A percentile compares a stretch with the other conserved stretches of the same genome.
phyloP scores from a whole-genome alignment of 2,113 vertebrate genomes.

The Tragelaphus scriptus region DNA sequence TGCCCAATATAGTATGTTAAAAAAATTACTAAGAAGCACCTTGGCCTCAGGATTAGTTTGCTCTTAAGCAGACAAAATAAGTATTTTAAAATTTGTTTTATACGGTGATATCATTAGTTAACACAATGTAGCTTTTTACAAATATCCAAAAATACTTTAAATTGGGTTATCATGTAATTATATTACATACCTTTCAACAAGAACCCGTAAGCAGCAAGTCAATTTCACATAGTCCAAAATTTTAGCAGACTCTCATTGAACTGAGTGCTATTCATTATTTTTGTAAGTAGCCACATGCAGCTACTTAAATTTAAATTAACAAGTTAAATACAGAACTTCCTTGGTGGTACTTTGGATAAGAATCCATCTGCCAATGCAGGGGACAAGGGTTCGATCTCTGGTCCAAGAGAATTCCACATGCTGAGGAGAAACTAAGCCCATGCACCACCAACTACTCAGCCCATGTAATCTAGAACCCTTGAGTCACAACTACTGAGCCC shows the following conservation, averaged over 20 bases:
- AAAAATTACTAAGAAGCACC: not conserved
- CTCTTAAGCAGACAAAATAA: not conserved
- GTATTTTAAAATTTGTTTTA: slow-evolving; percentile 45
- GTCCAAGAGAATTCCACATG: not conserved
- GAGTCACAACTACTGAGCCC: not conserved
- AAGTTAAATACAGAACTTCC: not conserved
- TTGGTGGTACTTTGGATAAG: not conserved
- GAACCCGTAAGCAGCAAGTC: not conserved
- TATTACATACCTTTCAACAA: slow-evolving; percentile 11
- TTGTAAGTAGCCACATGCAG: not conserved
- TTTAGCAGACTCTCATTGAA: not conserved
- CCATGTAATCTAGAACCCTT: not conserved
- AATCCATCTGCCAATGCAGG: not conserved
- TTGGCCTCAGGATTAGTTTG: not conserved
- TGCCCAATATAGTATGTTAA: not conserved
- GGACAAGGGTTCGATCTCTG: not conserved
- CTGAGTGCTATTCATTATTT: not conserved
- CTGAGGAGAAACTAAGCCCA: not conserved
- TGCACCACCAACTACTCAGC: not conserved
- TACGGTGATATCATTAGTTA: not conserved
- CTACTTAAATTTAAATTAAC: not conserved
- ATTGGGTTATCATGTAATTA: not conserved
- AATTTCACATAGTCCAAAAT: not conserved
- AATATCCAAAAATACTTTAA: slow-evolving; percentile 49
- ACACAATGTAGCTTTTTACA: slow-evolving; percentile 14